Evolutionary conservation across 92 coral and sea anemone species (phyloP).

Genomic region (Plumapathes pennacea): DNA sequence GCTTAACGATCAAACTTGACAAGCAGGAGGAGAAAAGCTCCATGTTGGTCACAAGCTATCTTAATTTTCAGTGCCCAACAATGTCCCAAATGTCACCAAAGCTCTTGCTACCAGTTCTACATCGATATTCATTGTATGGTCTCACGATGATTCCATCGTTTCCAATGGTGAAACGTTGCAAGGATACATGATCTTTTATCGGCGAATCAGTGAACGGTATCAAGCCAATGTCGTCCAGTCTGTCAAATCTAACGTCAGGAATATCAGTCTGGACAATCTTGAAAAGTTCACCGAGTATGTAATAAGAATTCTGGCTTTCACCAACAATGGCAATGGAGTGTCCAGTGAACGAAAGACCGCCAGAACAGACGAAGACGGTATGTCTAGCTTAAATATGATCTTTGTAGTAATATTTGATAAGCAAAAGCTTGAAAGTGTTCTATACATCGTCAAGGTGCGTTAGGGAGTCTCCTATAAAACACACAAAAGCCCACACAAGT

Average conservation of each 20-base stretch:
- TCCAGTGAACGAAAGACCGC: slow-evolving; percentile 14
- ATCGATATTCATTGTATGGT: not conserved
- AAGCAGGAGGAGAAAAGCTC: too few relatives aligned
- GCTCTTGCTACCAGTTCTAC: slow-evolving; percentile 1
- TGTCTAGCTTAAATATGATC: not conserved
- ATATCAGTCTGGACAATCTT: slow-evolving; percentile 14
- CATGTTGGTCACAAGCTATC: too few relatives aligned
- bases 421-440: too few relatives aligned
- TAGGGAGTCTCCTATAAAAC: too few relatives aligned
- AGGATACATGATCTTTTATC: slow-evolving; percentile 7
- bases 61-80: not conserved
- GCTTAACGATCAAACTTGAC: too few relatives aligned
- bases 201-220: not conserved
- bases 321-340: slow-evolving; percentile 51
- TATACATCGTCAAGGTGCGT: too few relatives aligned
- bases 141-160: not conserved
- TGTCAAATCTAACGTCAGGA: not conserved
- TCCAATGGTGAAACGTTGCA: slow-evolving; percentile 1
- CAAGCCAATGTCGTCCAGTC: not conserved
- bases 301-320: slow-evolving; percentile 41
- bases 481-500: too few relatives aligned
- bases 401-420: too few relatives aligned
- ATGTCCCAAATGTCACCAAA: not conserved
- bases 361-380: slow-evolving; percentile 58
- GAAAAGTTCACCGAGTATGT: slow-evolving; percentile 46